Evolutionary conservation across 1,140 invertebrate species (phyloP).

Genomic region (Ceratitis capitata): DNA sequence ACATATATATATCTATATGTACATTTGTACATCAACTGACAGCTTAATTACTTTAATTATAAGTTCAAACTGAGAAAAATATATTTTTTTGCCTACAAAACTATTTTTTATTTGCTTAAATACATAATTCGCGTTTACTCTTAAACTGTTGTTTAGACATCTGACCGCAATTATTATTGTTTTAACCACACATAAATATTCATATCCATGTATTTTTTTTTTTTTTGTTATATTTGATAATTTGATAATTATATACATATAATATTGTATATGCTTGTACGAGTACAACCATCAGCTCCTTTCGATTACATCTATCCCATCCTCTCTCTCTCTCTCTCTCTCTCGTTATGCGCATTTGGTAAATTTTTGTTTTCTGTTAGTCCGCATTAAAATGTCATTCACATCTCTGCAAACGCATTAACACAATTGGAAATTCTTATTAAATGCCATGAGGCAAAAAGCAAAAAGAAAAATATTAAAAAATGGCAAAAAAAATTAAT

Average conservation of each 20-base stretch:
- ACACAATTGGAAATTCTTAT: neutral
- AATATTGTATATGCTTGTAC: neutral
- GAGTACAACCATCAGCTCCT: neutral
- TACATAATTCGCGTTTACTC: neutral
- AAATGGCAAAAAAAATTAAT: conserved; percentile 10
- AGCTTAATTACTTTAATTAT: conserved; percentile 7
- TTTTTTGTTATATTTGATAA: conserved; percentile 45
- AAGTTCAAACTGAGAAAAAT: neutral
- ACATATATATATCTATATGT: neutral
- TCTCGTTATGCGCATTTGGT: too few relatives aligned
- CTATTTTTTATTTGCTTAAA: neutral
- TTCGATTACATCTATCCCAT: too few relatives aligned
- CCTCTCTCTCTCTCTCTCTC: too few relatives aligned
- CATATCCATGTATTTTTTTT: neutral
- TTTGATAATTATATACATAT: conserved; percentile 54
- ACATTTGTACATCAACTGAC: neutral
- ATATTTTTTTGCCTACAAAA: neutral
- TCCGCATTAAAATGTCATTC: neutral
- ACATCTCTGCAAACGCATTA: neutral
- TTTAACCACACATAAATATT: neutral
- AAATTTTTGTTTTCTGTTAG: neutral
- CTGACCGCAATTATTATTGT: neutral
- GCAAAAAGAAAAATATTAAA: too few relatives aligned
- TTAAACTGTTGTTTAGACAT: neutral
- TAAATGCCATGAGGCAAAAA: neutral